Evolutionary conservation across 2,888 invertebrate genomes (phyloP).

Genomic region (Petrolisthes manimaculis): DNA sequence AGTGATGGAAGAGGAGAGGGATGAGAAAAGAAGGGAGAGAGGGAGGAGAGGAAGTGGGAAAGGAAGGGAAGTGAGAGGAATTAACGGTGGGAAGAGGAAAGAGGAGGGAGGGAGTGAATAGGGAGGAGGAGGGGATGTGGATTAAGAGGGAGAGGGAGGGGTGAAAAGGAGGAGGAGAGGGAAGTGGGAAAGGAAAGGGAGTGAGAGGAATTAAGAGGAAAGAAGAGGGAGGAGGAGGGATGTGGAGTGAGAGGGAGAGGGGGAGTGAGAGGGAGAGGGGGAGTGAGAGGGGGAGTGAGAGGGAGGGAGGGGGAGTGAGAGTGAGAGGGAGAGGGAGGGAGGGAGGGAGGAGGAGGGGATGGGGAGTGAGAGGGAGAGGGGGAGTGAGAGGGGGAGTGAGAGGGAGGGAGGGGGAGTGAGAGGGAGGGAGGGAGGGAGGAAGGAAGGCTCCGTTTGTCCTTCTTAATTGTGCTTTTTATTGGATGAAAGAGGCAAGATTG

Average conservation of each 20-base stretch:
- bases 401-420: background rate
- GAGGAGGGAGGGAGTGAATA: background rate
- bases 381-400: background rate
- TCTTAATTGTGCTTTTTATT: background rate
- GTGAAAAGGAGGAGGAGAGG: no score
- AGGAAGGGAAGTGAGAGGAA: no score
- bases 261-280: background rate
- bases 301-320: background rate
- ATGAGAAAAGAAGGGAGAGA: no score
- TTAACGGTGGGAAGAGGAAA: no score
- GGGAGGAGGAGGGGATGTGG: background rate
- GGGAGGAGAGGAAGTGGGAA: no score
- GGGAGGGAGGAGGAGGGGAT: background rate
- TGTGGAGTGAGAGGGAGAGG: background rate
- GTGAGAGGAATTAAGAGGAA: background rate
- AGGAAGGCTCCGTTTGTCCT: background rate
- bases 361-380: background rate
- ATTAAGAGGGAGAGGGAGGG: background rate
- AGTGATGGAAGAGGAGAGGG: no score
- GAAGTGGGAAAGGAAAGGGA: background rate
- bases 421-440: background rate
- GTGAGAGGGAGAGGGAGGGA: background rate
- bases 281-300: background rate
- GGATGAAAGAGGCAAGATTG: background rate
- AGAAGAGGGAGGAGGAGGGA: background rate